Conservation (phyloP, 2,888 invertebrate genomes). For the Graphium colonna region DNA sequence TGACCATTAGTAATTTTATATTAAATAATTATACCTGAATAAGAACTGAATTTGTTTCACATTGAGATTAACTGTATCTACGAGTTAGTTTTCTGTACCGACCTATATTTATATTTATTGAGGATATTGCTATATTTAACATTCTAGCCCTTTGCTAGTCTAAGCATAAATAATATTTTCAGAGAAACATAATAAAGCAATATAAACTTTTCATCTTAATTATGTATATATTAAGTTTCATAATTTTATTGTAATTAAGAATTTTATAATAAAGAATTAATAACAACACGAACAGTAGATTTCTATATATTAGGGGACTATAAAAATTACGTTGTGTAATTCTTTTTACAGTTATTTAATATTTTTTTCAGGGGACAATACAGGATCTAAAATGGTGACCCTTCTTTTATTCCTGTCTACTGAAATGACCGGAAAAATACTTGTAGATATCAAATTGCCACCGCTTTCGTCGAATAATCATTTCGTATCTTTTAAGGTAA, state of each 20-base stretch:
- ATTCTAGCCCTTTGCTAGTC: neutral
- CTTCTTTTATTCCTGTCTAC: slow-evolving; percentile 48
- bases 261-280: too few species aligned
- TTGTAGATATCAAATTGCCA: slow-evolving; percentile 49
- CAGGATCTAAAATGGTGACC: slow-evolving; percentile 36
- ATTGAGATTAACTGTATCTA: too few species aligned
- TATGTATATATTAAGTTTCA: too few species aligned
- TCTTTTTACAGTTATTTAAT: neutral
- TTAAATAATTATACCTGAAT: neutral
- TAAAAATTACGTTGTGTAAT: too few species aligned
- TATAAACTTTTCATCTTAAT: too few species aligned
- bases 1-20: slow-evolving; percentile 69
- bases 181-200: too few species aligned
- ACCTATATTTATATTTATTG: neutral
- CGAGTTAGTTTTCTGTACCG: too few species aligned
- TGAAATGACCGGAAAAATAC: slow-evolving; percentile 53
- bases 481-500: slow-evolving; percentile 53
- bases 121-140: neutral
- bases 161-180: too few species aligned
- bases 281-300: too few species aligned
- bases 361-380: neutral
- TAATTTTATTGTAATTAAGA: too few species aligned
- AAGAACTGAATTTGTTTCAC: neutral
- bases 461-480: slow-evolving; percentile 43
- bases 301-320: too few species aligned